phyloP scores from a whole-genome alignment of 1,140 invertebrate species.

The Pentalonia nigronervosa region DNA sequence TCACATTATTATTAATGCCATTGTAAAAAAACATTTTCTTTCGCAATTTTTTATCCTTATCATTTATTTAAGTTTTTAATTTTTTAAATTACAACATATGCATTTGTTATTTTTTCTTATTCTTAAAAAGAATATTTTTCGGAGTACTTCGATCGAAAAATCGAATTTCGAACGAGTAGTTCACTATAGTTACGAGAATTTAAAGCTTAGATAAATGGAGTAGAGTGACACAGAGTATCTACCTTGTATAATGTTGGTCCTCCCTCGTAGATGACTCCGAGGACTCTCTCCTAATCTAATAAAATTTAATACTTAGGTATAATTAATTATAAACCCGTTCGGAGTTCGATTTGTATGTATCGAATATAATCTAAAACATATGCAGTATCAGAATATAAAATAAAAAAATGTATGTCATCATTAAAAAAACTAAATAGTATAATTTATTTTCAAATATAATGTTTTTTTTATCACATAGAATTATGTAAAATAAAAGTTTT shows the following conservation, averaged over 20 bases:
- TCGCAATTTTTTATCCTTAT: not conserved
- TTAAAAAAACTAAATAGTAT: not conserved
- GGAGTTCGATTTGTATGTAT: not conserved
- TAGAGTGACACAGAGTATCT: not conserved
- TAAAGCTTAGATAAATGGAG: not conserved
- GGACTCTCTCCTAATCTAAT: no score
- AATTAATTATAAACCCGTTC: not conserved
- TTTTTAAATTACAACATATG: not conserved
- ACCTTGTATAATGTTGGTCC: not conserved
- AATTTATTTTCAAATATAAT: not conserved
- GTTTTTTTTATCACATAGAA: not conserved
- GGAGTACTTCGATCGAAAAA: not conserved
- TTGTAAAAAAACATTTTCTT: not conserved
- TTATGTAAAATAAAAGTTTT: no score
- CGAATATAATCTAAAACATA: not conserved
- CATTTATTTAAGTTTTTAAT: not conserved
- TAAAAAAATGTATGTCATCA: not conserved
- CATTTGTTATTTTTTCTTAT: not conserved
- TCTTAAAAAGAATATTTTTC: not conserved
- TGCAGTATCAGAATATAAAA: not conserved
- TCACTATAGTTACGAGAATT: not conserved
- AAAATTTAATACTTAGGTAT: not conserved
- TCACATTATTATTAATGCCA: not conserved
- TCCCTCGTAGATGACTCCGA: no score
- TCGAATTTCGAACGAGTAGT: not conserved